Evolutionary conservation across 2,888 invertebrate genomes (phyloP).

Genomic region (Tridacna gigas): DNA sequence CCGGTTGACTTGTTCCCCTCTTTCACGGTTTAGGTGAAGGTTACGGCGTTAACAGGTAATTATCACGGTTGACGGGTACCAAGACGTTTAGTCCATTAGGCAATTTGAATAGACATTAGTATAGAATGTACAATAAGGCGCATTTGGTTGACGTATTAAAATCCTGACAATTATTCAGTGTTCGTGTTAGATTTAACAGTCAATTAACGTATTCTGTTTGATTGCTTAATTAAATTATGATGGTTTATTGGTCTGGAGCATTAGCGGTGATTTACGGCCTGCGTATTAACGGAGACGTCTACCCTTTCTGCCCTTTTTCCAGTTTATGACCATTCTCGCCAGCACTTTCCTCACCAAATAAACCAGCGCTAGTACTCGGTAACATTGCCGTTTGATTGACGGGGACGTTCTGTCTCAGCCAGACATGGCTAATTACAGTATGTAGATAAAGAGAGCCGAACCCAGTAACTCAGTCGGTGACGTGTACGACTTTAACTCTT

Average conservation of each 20-base stretch:
- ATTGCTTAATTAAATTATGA: slow-evolving; percentile 60
- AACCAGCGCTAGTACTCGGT: no score
- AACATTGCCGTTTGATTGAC: no score
- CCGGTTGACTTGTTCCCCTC: slow-evolving; percentile 11
- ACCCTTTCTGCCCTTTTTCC: not conserved
- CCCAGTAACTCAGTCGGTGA: no score
- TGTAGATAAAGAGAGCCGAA: no score
- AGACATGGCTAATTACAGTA: no score
- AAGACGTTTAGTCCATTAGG: slow-evolving; percentile 27
- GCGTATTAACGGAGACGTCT: not conserved
- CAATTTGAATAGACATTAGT: slow-evolving; percentile 57
- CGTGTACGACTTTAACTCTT: no score
- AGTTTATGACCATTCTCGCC: not conserved
- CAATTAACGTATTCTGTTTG: slow-evolving; percentile 58
- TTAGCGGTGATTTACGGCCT: slow-evolving; percentile 1
- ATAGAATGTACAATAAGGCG: slow-evolving; percentile 26
- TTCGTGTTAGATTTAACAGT: slow-evolving; percentile 45
- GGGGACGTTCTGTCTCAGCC: no score
- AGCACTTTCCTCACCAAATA: not conserved
- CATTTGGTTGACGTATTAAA: not conserved
- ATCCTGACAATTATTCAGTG: not conserved
- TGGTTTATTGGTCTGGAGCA: slow-evolving; percentile 16
- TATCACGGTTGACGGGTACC: slow-evolving; percentile 45
- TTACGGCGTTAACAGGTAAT: slow-evolving; percentile 45
- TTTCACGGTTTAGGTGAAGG: not conserved